Conservation (phyloP, 2,797 vertebrate genomes). For the Philypnodon macrostomus region DNA sequence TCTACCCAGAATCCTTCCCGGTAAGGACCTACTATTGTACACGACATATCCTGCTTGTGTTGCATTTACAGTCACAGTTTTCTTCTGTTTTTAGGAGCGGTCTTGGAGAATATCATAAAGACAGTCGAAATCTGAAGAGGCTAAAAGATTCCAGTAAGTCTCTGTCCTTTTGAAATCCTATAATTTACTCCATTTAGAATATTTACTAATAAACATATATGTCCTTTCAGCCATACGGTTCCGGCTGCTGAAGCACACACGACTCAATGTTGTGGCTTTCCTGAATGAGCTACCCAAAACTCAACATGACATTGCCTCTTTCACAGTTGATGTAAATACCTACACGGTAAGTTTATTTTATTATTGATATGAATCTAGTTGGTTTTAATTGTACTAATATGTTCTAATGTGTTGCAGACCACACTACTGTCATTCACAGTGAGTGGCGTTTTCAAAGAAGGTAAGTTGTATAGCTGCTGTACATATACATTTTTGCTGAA, state of each 20-base stretch:
- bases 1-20: conserved; percentile 77
- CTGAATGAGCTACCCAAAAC: conserved; percentile 90
- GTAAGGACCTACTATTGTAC: conserved; percentile 49
- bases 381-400: conserved; percentile 11
- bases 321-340: conserved; percentile 86
- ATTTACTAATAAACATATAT: conserved; percentile 10
- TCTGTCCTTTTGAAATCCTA: background rate
- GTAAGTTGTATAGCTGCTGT: conserved; percentile 74
- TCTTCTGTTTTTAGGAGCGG: conserved; percentile 70
- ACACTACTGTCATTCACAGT: conserved; percentile 87
- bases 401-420: conserved; percentile 74
- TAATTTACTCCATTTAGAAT: too few species aligned
- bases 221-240: conserved; percentile 76
- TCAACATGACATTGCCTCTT: conserved; percentile 86
- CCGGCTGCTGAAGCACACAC: conserved; percentile 84
- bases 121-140: conserved; percentile 86
- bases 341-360: conserved; percentile 75
- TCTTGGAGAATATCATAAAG: conserved; percentile 85
- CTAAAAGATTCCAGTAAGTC: conserved; percentile 87
- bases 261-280: conserved; percentile 89
- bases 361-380: conserved; percentile 2
- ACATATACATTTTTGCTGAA: background rate
- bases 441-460: conserved; percentile 90
- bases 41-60: background rate
- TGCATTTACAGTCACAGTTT: conserved; percentile 2